These are phyloP conservation scores for Cryptoprocta ferox DNA, from an alignment of 2,797 vertebrate genomes.

Conservation along the genomic window DNA sequence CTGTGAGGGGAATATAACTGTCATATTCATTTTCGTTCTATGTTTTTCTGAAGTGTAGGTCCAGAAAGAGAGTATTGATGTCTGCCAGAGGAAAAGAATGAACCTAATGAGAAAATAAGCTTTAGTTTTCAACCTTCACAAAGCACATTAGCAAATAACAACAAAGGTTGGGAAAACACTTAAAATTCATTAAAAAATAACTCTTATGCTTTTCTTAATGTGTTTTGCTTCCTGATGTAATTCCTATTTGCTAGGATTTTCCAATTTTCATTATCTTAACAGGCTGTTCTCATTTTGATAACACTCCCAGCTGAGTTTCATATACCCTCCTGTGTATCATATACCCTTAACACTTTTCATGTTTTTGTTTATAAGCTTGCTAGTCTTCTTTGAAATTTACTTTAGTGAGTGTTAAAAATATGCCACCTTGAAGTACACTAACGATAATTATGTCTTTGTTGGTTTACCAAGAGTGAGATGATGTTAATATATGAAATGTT, in stretches of 20 bases:
- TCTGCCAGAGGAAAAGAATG: conserved; percentile 55
- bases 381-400: neutral
- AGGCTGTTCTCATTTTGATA: conserved; percentile 67
- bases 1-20: conserved; percentile 25
- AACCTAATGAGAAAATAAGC: conserved; percentile 70
- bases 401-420: conserved; percentile 36
- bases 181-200: conserved; percentile 61
- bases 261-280: conserved; percentile 65
- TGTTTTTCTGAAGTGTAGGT: conserved; percentile 27
- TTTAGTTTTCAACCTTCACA: conserved; percentile 42
- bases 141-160: conserved; percentile 58
- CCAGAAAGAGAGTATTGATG: conserved; percentile 30
- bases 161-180: conserved; percentile 61
- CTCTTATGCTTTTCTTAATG: conserved; percentile 49
- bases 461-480: neutral
- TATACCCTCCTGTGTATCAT: neutral
- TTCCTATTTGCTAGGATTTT: conserved; percentile 56
- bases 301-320: conserved; percentile 40
- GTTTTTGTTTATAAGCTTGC: conserved; percentile 26
- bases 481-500: neutral
- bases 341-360: neutral
- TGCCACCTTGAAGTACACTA: neutral
- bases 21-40: conserved; percentile 47
- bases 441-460: conserved; percentile 30
- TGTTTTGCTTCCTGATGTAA: conserved; percentile 63